Conservation (phyloP, 2,113 vertebrate species). For the Protomyctophum bolini region DNA sequence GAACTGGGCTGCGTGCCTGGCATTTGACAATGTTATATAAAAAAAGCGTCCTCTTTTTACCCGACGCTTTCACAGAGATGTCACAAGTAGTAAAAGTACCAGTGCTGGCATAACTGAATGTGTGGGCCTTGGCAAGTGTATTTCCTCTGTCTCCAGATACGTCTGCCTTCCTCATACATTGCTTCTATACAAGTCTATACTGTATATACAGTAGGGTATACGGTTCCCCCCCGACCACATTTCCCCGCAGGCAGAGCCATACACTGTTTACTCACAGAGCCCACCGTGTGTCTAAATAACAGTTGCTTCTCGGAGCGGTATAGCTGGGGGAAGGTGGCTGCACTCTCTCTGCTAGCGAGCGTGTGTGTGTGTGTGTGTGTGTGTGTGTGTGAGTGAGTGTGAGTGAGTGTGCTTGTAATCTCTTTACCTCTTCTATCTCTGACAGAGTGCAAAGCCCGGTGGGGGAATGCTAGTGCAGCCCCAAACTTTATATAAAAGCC, state of each 20-base stretch:
- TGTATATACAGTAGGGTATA: constrained; percentile 3
- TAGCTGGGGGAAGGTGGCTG: constrained; percentile 29
- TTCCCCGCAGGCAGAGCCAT: constrained; percentile 37
- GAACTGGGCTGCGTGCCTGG: too few relatives aligned
- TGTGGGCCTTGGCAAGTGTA: too few relatives aligned
- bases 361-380: background rate
- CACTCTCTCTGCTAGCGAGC: constrained; percentile 13
- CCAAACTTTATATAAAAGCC: constrained; percentile 43
- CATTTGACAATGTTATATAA: too few relatives aligned
- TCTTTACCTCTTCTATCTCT: constrained; percentile 27
- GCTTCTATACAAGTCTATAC: constrained; percentile 31
- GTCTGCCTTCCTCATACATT: constrained; percentile 43
- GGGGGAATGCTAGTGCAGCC: constrained; percentile 34
- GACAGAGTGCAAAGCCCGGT: constrained; percentile 45
- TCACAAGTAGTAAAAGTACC: too few relatives aligned
- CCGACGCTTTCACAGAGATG: too few relatives aligned
- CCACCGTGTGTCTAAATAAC: constrained; percentile 52
- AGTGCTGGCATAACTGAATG: too few relatives aligned
- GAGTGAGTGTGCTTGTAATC: constrained; percentile 30
- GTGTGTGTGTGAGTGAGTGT: background rate
- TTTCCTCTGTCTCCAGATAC: background rate
- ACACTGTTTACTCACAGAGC: constrained; percentile 45
- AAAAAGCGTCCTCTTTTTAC: too few relatives aligned
- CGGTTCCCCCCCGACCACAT: constrained; percentile 9
- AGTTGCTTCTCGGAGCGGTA: constrained; percentile 39